Conservation (phyloP, 2,113 vertebrate genomes). For the Hydrochoerus hydrochaeris region DNA sequence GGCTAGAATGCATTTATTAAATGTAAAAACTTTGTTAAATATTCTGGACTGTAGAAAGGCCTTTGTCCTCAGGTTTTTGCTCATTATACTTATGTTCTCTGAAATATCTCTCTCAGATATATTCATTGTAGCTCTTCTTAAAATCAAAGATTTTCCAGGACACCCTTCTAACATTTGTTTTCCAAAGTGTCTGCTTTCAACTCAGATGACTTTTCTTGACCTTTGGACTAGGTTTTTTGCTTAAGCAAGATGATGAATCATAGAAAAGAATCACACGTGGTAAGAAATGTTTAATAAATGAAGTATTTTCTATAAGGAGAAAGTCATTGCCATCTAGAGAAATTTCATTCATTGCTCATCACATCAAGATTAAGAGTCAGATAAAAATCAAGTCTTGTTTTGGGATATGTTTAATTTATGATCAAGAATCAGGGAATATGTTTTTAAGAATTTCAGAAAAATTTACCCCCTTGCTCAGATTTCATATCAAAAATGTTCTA, state of each 20-base stretch:
- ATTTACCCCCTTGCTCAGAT: not conserved
- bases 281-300: not conserved
- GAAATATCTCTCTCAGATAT: not conserved
- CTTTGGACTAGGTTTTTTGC: not conserved
- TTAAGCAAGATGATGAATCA: constrained; percentile 8
- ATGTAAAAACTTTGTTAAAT: not conserved
- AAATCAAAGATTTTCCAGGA: not conserved
- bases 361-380: not conserved
- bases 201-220: not conserved
- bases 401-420: not conserved
- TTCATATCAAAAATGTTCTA: not conserved
- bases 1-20: not conserved
- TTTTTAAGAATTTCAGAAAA: constrained; percentile 16
- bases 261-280: not conserved
- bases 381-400: constrained; percentile 19
- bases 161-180: not conserved
- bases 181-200: not conserved
- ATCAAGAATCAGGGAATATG: not conserved
- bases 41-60: not conserved
- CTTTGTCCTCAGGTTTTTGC: not conserved
- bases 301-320: not conserved
- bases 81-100: not conserved
- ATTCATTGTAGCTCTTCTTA: not conserved
- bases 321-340: not conserved
- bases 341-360: not conserved